Base-by-base conservation (phyloP, 2,113 vertebrate species). In the Hippocampus abdominalis region DNA sequence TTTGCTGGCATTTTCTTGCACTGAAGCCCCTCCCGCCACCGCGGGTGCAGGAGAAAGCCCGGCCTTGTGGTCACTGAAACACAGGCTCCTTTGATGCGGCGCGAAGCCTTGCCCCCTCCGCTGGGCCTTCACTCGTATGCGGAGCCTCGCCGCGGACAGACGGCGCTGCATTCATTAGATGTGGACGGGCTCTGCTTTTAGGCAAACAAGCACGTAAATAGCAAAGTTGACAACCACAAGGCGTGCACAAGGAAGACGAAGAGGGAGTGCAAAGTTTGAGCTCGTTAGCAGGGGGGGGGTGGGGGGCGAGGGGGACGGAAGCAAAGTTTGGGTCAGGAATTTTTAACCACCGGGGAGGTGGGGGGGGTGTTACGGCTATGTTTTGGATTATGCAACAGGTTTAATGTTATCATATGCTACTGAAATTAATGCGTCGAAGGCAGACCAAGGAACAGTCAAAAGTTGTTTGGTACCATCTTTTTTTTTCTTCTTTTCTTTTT, bases 21-120 rank as follows among this genome's bases (percentile, higher is more conserved):
- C 74, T 54, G 51, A 74, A 56, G 60, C 79, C 74, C 89, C 84
- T 71, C 88, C 90, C 68, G 82, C 83, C 64, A 78, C 39, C 64
- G n/a, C n/a, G n/a, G 67, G 77, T 51, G 15, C 76, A 81, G 80
- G 75, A 89, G 86, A 89, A 90, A 88, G 89, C 88, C 83, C 75
- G 78, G 86, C 84, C 88, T 91, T 92, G 89, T 91, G 87, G 78
- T 84, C 74, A 83, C 78, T 60, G 86, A 88, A 84, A 92, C 91
- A 93, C 90, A 87, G 84, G 79, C 72, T 81, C 69, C 87, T 89
- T 92, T 93, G 89, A 91, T 91, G 77, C 76, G 25, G 12, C 74
- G 70, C 68, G 15, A 65, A 75, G 75, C 78, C 80, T 56, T 18
- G 74, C 70, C 80, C 32, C 81, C 86, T 80, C 51, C 8, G 69